A percentile compares a stretch with the other conserved stretches of the same genome.
Conservation (phyloP, 1,140 invertebrate species). For the Lepidostoma basale region DNA sequence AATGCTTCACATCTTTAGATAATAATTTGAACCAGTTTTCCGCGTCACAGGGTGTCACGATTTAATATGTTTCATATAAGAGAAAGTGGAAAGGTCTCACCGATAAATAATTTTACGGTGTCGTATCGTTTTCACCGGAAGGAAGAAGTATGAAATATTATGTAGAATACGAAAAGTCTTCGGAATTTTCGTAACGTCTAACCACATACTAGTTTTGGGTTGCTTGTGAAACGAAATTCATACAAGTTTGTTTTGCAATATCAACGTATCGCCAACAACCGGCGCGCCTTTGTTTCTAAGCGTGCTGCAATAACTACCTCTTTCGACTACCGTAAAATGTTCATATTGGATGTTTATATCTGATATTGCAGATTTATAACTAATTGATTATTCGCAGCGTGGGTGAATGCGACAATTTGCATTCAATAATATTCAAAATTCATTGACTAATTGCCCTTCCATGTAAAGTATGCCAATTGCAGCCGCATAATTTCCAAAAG, state of each 20-base stretch:
- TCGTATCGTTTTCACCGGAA: not conserved
- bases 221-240: too few relatives aligned
- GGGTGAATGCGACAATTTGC: constrained; percentile 5
- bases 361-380: constrained; percentile 5
- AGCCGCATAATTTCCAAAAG: too few relatives aligned
- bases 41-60: not conserved
- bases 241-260: too few relatives aligned
- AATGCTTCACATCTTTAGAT: not conserved
- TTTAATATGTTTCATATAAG: not conserved
- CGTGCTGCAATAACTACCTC: not conserved
- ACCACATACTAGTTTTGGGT: too few relatives aligned
- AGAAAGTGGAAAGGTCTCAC: not conserved
- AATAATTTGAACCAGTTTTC: not conserved
- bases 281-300: constrained; percentile 18
- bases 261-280: not conserved
- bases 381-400: constrained; percentile 6
- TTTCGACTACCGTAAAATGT: not conserved
- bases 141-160: too few relatives aligned
- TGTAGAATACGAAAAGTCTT: too few relatives aligned
- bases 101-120: constrained; percentile 16
- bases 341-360: not conserved
- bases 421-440: too few relatives aligned
- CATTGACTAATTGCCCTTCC: too few relatives aligned
- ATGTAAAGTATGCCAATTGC: too few relatives aligned
- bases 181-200: too few relatives aligned